These are phyloP conservation scores for Habropoda laboriosa DNA, from an alignment of 1,140 invertebrate genomes.

Conservation along the genomic window DNA sequence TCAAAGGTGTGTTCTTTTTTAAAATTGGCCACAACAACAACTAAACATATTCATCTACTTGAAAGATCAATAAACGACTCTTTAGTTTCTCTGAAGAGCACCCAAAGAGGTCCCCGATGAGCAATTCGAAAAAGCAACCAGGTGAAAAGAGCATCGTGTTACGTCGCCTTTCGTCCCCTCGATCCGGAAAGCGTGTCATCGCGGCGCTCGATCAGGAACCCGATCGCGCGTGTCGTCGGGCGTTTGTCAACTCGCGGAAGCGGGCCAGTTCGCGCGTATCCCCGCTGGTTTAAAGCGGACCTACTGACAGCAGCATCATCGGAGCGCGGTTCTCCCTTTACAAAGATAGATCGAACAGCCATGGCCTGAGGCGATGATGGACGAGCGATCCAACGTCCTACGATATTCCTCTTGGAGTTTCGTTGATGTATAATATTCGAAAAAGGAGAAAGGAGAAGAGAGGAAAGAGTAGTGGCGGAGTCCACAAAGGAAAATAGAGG, in stretches of 20 bases:
- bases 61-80: no score
- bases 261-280: conserved; percentile 22
- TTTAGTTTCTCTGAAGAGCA: no score
- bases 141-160: not conserved
- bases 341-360: conserved; percentile 57
- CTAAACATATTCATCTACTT: no score
- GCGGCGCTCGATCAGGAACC: conserved; percentile 42
- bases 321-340: conserved; percentile 47
- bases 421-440: conserved; percentile 14
- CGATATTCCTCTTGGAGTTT: conserved; percentile 27
- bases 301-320: conserved; percentile 55
- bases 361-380: conserved; percentile 50
- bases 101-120: no score
- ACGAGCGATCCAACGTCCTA: conserved; percentile 30
- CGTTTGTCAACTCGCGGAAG: conserved; percentile 49
- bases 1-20: no score
- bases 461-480: not conserved
- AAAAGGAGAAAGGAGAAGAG: not conserved
- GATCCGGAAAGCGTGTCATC: conserved; percentile 1
- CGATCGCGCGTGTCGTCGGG: conserved; percentile 34
- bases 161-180: not conserved
- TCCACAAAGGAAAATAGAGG: not conserved
- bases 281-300: conserved; percentile 40
- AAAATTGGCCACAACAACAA: no score
- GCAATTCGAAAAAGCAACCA: no score